Base-by-base conservation (phyloP, 2,113 vertebrate genomes). In the Neogobius melanostomus region DNA sequence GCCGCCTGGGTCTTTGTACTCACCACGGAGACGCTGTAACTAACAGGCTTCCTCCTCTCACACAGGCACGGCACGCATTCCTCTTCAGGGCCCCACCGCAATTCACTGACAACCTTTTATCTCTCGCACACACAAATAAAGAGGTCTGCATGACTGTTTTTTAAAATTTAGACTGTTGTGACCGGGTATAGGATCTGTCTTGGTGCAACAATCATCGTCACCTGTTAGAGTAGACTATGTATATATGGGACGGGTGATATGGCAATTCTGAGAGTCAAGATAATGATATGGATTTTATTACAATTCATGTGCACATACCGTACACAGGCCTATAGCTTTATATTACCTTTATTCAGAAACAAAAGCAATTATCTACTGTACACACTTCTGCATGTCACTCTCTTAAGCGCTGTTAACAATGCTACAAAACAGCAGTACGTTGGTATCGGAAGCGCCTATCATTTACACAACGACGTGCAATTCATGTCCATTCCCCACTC, bases 1-100 rank as follows among this genome's bases (percentile, higher is more conserved):
- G 61, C 76, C 72, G 82, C n/a, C 66, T 8, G 28, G 50, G 77
- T 64, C 72, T 82, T 75, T 82, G 66, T 78, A 70, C 77, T 85
- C 80, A 64, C 72, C 75, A 82, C 70, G 76, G 64, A 50, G 57
- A 71, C 63, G 68, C 64, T 70, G 50, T 75, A 76, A 81, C 82
- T 59, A 76, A 77, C 60, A 74, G 57, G 49, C 53, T 47, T 68
- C 53, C 54, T 71, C 28, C 48, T 53, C 72, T 71, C 28, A 67
- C 16, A 54, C 53, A 52, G 45, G 45, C 75, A 62, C 48, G 46
- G 45, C 42, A 62, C 14, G 48, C 67, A 72, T 68, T 71, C 51
- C 71, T 47, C 49, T 52, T 80, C 64, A 57, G 59, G 17, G 56
- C 51, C 10, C 11, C 49, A 14, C 12, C 7, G 14, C 8, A 5